phyloP scores from a whole-genome alignment of 1,140 invertebrate species.

The Neodiprion lecontei region DNA sequence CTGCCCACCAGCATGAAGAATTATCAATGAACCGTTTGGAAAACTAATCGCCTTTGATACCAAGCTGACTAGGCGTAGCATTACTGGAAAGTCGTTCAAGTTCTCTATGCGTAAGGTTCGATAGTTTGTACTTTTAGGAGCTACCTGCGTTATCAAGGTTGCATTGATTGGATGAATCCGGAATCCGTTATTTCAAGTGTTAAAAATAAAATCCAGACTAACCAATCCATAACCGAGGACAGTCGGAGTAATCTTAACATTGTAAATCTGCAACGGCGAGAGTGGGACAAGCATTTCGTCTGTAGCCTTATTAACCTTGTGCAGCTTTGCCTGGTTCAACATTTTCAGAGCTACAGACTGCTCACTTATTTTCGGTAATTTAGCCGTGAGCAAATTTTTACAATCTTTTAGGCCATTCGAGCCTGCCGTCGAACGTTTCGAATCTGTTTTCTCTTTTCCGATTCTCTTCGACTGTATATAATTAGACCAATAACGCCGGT shows the following conservation, averaged over 20 bases:
- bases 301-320: not conserved
- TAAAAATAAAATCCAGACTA: not conserved
- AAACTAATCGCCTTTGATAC: conserved; percentile 26
- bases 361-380: not conserved
- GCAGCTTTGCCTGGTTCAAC: not conserved
- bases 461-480: conserved; percentile 14
- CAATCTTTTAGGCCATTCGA: not conserved
- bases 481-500: conserved; percentile 13
- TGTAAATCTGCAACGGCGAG: conserved; percentile 46
- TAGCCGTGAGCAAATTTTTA: not conserved
- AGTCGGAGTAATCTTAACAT: conserved; percentile 41
- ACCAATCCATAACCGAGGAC: conserved; percentile 44
- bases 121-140: conserved; percentile 29
- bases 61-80: conserved; percentile 28
- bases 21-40: conserved; percentile 25
- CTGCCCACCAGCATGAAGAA: conserved; percentile 19
- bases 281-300: conserved; percentile 37
- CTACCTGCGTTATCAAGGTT: conserved; percentile 28
- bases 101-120: conserved; percentile 34
- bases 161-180: not conserved
- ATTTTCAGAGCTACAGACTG: conserved; percentile 9
- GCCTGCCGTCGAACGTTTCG: not conserved
- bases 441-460: not conserved
- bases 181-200: not conserved
- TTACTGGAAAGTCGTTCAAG: conserved; percentile 37